Base-by-base conservation (phyloP, 2,113 vertebrate species). In the Pollachius pollachius region DNA sequence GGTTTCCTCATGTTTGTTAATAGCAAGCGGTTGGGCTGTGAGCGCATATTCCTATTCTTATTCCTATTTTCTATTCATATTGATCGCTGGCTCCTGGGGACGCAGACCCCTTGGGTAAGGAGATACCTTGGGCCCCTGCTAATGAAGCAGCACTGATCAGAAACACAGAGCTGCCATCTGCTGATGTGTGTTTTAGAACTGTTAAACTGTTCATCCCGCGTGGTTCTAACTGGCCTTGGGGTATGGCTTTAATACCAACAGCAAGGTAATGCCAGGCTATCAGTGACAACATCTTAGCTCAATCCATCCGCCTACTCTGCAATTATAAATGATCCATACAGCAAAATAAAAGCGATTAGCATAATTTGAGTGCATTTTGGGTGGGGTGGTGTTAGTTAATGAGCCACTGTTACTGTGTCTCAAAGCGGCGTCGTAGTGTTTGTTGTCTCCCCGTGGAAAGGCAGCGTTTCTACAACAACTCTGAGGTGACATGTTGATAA, bases 121-220 rank as follows among this genome's bases (percentile, higher is more conserved):
- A 58, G 82, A 77, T 78, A 74, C 70, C 59, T 54, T 5, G 27
- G 27, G 23, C 67, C 64, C 67, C 62, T 48, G 68, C 73, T 85
- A 87, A 89, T 86, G 78, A 73, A 67, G 84, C 78, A 67, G 81
- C 73, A 83, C 76, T 87, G 86, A 87, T 78, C 25, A 65, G 87
- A 88, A 91, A 81, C 73, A 82, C 65, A 75, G 67, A 56, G 62
- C 60, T 67, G 68, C 34, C 60, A 11, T 37, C 65, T 60, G 25
- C 17, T 62, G 27, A 16, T 41, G 15, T 41, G 15, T 80, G 62
- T 78, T 84, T 80, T 88, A 9, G 88, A 93, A 91, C 80, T 75
- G 89, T 93, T 91, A 93, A 92, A 48, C 80, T 77, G 89, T 93
- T 91, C 92, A 92, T 89, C 88, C 78, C 66, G 64, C 30, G 17